Percentiles rank a stretch among this genome's conserved stretches.
Evolutionary conservation across 2,797 vertebrate species (phyloP).

Genomic region (Amphiprion clarkii): DNA sequence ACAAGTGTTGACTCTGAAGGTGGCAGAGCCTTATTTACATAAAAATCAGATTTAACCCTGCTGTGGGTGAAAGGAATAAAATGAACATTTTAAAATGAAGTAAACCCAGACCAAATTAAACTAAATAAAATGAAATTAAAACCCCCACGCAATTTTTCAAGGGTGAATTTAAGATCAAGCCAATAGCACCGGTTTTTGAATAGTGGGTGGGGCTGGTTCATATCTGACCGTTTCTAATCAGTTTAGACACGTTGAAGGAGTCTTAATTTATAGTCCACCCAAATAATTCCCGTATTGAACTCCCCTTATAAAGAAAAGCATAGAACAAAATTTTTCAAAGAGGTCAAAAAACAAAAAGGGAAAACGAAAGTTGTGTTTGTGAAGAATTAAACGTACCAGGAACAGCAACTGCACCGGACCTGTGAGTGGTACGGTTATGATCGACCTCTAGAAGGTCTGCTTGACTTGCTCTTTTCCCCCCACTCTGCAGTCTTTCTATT

Average conservation of each 20-base stretch:
- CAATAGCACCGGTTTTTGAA: conserved; percentile 76
- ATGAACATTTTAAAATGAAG: conserved; percentile 41
- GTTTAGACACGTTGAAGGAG: conserved; percentile 47
- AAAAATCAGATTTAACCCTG: conserved; percentile 70
- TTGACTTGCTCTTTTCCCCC: conserved; percentile 50
- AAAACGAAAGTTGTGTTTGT: conserved; percentile 53
- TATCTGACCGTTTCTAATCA: conserved; percentile 58
- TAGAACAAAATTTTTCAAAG: conserved; percentile 18
- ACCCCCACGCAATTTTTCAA: conserved; percentile 49
- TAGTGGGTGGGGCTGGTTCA: conserved; percentile 59
- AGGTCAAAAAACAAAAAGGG: conserved; percentile 14
- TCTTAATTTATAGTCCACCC: conserved; percentile 63
- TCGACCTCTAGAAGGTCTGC: conserved; percentile 64
- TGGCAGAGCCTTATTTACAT: conserved; percentile 80
- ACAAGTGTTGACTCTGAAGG: conserved; percentile 69
- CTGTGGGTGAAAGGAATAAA: conserved; percentile 48
- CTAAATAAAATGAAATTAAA: conserved; percentile 38
- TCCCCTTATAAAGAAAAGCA: conserved; percentile 25
- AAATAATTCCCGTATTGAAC: conserved; percentile 41
- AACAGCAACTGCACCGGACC: conserved; percentile 62
- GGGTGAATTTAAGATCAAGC: conserved; percentile 75
- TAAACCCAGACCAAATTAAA: conserved; percentile 37
- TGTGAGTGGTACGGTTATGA: conserved; percentile 55
- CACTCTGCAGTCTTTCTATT: conserved; percentile 63
- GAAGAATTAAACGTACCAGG: conserved; percentile 72